Evolutionary conservation across 2,113 vertebrate species (phyloP).

Genomic region (Cygnus atratus): DNA sequence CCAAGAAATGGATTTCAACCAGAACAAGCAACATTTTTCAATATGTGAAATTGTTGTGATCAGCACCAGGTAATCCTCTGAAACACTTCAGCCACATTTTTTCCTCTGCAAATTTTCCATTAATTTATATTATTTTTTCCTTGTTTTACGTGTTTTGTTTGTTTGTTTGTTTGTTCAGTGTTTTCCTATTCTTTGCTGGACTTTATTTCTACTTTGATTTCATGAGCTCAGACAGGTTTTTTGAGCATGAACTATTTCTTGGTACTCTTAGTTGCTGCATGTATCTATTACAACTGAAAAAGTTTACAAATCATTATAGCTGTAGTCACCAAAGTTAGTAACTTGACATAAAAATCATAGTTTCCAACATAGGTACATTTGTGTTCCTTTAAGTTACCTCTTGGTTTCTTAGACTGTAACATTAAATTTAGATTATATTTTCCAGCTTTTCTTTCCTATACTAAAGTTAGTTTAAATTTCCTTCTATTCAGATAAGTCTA

Average conservation of each 20-base stretch:
- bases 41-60: neutral
- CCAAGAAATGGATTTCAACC: neutral
- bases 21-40: neutral
- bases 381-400: neutral
- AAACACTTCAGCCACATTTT: neutral
- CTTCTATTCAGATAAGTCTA: neutral
- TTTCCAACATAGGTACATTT: neutral
- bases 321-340: neutral
- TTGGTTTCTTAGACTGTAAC: neutral
- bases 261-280: neutral
- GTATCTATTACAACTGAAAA: neutral
- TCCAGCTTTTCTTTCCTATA: neutral
- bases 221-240: neutral
- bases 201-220: neutral
- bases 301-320: neutral
- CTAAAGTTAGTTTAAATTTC: neutral
- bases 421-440: neutral
- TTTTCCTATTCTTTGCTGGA: neutral
- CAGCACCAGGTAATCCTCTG: neutral
- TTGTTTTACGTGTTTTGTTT: neutral
- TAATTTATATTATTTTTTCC: no score
- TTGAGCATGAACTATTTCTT: neutral
- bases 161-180: no score
- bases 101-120: no score
- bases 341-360: neutral